Conservation (phyloP, 2,888 invertebrate species). For the Leptopilina syphax region DNA sequence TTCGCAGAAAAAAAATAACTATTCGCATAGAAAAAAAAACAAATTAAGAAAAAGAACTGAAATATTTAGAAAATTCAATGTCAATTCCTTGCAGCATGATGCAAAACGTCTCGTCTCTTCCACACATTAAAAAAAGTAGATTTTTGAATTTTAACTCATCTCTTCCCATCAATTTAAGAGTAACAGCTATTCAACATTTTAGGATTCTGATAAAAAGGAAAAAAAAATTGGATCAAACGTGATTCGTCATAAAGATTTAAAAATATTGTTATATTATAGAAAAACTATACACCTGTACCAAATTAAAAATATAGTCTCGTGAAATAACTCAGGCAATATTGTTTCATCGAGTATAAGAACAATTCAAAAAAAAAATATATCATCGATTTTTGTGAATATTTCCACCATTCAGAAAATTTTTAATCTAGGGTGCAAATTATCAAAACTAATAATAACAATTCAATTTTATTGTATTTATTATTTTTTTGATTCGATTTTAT, state of each 20-base stretch:
- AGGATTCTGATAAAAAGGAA: neutral
- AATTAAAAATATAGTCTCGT: neutral
- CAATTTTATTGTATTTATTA: too few relatives aligned
- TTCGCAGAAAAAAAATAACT: neutral
- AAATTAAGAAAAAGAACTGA: conserved; percentile 8
- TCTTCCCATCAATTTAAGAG: neutral
- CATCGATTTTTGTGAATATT: neutral
- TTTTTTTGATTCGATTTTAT: too few relatives aligned
- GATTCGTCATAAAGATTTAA: neutral
- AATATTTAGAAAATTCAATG: conserved; percentile 30
- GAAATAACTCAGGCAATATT: neutral
- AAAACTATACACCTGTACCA: neutral
- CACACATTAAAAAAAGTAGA: neutral
- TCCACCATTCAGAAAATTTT: neutral
- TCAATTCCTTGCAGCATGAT: conserved; percentile 19
- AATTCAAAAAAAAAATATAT: neutral
- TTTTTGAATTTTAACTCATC: neutral
- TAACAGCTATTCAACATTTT: neutral
- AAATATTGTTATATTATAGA: conserved; percentile 3
- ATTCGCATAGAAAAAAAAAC: neutral
- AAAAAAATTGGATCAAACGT: neutral
- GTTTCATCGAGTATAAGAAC: conserved; percentile 1
- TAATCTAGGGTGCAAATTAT: neutral
- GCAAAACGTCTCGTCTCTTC: conserved; percentile 6
- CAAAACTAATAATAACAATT: too few relatives aligned